These are phyloP conservation scores for Antedon mediterranea DNA, from an alignment of 53 echinoderm and acorn worm genomes.

Conservation along the genomic window DNA sequence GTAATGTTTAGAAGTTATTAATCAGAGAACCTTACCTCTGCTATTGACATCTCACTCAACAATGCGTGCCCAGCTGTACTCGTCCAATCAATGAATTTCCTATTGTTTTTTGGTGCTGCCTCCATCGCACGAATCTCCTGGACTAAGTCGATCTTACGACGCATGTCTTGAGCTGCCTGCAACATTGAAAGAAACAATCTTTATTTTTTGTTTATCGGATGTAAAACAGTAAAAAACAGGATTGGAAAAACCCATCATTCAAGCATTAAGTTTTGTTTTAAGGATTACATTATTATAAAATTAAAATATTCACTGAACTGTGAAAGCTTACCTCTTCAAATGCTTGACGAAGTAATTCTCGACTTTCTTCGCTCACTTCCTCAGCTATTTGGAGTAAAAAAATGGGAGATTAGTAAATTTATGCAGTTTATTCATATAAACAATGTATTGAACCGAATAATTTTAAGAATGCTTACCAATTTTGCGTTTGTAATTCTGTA, in stretches of 20 bases:
- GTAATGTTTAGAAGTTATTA: background rate
- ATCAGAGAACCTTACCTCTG: conserved; percentile 60
- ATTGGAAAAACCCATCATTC: too few species aligned
- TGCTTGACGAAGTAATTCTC: conserved; percentile 70
- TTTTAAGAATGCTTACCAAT: conserved; percentile 35
- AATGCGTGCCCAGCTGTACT: conserved; percentile 79
- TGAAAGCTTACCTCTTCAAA: conserved; percentile 59
- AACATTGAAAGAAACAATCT: background rate
- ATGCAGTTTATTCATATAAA: too few species aligned
- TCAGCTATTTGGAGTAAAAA: conserved; percentile 36
- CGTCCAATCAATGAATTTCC: conserved; percentile 80
- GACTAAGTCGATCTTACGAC: conserved; percentile 86
- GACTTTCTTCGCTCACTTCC: conserved; percentile 91
- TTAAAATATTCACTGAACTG: too few species aligned
- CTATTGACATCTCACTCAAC: conserved; percentile 94
- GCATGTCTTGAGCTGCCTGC: conserved; percentile 96
- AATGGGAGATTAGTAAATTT: too few species aligned
- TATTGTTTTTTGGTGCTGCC: conserved; percentile 60
- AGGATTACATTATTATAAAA: too few species aligned
- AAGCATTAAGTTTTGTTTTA: too few species aligned
- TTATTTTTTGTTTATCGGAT: too few species aligned
- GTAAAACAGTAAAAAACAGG: too few species aligned
- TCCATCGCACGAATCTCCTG: conserved; percentile 96
- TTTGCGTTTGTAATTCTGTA: conserved; percentile 83
- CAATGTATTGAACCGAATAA: too few species aligned